Evolutionary conservation across 2,888 invertebrate species (phyloP), one percentile per base, ranked within the genome.

Genomic region (Phengaris arion): DNA sequence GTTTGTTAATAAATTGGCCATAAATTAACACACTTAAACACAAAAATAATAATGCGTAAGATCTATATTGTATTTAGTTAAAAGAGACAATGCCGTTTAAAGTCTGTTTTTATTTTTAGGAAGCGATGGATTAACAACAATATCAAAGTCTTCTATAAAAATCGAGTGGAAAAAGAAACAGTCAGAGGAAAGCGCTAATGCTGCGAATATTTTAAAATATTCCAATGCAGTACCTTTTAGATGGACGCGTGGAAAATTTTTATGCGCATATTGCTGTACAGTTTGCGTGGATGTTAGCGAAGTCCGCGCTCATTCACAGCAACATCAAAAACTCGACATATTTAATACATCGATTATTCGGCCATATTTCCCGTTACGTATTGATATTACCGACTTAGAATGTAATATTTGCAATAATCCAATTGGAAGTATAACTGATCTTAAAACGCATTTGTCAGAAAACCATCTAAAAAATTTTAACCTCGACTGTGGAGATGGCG

Each of bases 141-240:
- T 76, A 55, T 77, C 75, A 74, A 74, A 74, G 59, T 75, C 77
- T 54, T 78, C 81, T 74, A 78, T 84, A 77, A 81, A 77, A 76
- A 80, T 86, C 75, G 79, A 83, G 78, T 89, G 87, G 88, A 90
- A 84, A 81, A 83, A 83, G 81, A 87, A 85, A 81, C 74, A 85
- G 51, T 76, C 77, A 9, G 86, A 85, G 77, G 87, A 87, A 52
- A 86, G 84, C 78, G 85, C 83, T 4, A 90, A 91, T 78, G 90
- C 90, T 12, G 86, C 87, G 74, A 78, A 85, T 59, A 85, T 91
- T 72, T 78, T 91, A 78, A 82, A 87, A 77, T 76, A 86, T 81
- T 91, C 89, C 0, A 91, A 90, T 77, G 89, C 88, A 2, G 86
- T 89, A 5, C 83, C 84, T 0, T 92, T 91, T 79, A 85, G 89